These are phyloP conservation scores for Macrobrachium nipponense DNA, from an alignment of 1,140 invertebrate genomes.

Conservation along the genomic window DNA sequence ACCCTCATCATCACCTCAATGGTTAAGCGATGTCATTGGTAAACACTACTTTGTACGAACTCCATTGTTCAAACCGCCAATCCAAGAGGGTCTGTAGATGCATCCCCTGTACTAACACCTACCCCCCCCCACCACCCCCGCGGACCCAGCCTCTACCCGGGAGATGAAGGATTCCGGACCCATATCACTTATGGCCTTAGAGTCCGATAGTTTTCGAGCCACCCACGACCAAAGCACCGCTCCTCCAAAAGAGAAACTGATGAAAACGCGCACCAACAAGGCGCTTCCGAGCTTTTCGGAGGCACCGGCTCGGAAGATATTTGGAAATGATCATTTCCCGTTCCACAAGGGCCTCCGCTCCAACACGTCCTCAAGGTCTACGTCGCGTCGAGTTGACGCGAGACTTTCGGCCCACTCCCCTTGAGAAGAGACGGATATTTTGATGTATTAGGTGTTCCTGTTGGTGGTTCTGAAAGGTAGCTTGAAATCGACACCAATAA, in stretches of 20 bases:
- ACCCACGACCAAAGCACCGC: neutral
- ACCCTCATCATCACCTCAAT: too few species aligned
- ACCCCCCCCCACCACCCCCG: too few species aligned
- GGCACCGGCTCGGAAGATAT: neutral
- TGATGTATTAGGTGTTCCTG: neutral
- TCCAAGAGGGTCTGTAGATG: too few species aligned
- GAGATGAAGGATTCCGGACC: too few species aligned
- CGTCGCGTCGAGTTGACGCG: neutral
- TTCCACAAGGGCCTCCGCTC: neutral
- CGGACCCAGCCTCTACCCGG: too few species aligned
- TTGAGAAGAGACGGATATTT: neutral
- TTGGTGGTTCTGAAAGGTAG: neutral
- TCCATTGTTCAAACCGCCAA: too few species aligned
- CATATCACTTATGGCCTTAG: neutral
- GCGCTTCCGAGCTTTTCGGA: conserved; percentile 16
- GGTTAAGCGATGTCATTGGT: too few species aligned
- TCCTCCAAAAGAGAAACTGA: neutral
- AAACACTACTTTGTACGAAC: too few species aligned
- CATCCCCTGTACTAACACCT: too few species aligned
- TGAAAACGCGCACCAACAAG: conserved; percentile 18
- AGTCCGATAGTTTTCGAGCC: neutral
- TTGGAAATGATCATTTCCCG: neutral
- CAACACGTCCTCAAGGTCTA: neutral
- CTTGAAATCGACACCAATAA: conserved; percentile 18
- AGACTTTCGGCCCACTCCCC: neutral